Conservation (phyloP, 2,797 vertebrate species). For the Xenentodon cancila region DNA sequence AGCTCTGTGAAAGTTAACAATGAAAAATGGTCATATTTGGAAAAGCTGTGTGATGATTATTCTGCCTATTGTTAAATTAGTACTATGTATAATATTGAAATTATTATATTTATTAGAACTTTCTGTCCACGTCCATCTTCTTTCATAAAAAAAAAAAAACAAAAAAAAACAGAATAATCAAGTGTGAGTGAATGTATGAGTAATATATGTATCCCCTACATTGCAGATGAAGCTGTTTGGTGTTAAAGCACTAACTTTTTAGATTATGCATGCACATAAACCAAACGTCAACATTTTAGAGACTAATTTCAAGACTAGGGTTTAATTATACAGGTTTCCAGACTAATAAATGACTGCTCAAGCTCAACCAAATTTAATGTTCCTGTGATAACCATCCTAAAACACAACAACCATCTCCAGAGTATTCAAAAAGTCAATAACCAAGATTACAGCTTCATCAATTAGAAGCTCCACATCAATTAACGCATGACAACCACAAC, state of each 20-base stretch:
- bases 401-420: constrained; percentile 12
- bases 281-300: constrained; percentile 5
- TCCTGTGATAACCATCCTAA: constrained; percentile 2
- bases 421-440: constrained; percentile 12
- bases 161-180: no score
- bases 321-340: no score
- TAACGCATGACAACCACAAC: constrained; percentile 42
- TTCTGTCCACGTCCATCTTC: no score
- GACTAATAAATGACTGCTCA: neutral
- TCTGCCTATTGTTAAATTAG: no score
- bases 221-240: constrained; percentile 4
- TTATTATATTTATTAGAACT: no score
- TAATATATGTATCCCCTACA: neutral
- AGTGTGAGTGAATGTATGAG: no score
- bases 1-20: no score
- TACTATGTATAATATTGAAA: no score
- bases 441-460: constrained; percentile 22
- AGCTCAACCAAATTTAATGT: neutral
- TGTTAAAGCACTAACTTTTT: constrained; percentile 4
- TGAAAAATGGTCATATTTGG: no score
- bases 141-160: constrained; percentile 4
- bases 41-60: no score
- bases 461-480: constrained; percentile 34
- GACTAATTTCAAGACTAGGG: no score
- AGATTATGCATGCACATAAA: neutral